These are phyloP conservation scores for Idris sp. DNA, from an alignment of 1,140 invertebrate genomes.

Conservation along the genomic window DNA sequence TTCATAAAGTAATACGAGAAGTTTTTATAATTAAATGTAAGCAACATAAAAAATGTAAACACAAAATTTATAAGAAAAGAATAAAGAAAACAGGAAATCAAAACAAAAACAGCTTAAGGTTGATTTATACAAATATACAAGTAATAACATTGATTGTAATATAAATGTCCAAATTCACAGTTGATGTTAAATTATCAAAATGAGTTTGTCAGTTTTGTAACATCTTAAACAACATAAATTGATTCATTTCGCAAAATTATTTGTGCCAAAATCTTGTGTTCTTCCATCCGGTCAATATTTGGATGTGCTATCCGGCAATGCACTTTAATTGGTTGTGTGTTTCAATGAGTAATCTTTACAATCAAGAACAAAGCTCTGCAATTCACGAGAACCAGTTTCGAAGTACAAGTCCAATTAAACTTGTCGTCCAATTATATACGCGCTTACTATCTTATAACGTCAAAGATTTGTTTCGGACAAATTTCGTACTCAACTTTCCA, in stretches of 20 bases:
- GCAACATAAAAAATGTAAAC: no score
- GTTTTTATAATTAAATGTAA: no score
- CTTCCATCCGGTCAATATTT: slow-evolving; percentile 27
- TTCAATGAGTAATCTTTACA: slow-evolving; percentile 36
- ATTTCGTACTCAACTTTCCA: no score
- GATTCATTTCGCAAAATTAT: slow-evolving; percentile 33
- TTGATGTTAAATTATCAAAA: no score
- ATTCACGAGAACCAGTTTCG: slow-evolving; percentile 10
- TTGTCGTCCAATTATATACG: slow-evolving; percentile 20
- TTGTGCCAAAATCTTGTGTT: slow-evolving; percentile 25
- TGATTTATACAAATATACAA: no score
- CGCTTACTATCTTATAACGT: not conserved
- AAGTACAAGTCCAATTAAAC: slow-evolving; percentile 41
- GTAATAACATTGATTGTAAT: no score
- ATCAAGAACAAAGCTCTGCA: slow-evolving; percentile 18
- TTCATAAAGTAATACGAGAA: no score
- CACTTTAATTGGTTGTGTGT: slow-evolving; percentile 34
- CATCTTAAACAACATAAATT: slow-evolving; percentile 20
- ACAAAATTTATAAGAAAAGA: no score
- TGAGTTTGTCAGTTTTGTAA: slow-evolving; percentile 10
- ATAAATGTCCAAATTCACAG: no score
- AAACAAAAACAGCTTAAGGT: no score
- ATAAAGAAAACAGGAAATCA: no score
- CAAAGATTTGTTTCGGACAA: not conserved
- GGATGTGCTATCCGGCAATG: slow-evolving; percentile 31